phyloP scores from a whole-genome alignment of 2,888 invertebrate genomes.

The Diadegma fenestrale region DNA sequence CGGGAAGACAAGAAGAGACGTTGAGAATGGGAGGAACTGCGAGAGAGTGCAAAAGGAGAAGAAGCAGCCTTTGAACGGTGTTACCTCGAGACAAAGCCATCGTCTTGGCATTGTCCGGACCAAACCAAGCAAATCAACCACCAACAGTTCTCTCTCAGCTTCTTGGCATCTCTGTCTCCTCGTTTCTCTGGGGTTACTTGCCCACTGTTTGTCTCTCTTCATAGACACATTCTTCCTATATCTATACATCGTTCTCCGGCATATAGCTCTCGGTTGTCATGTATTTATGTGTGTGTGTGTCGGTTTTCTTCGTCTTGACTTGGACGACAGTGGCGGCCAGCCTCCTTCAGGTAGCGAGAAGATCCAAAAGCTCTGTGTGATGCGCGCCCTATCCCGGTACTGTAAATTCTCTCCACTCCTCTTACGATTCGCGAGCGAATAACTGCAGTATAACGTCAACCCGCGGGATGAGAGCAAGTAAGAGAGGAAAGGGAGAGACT shows the following conservation, averaged over 20 bases:
- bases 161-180: constrained; percentile 53
- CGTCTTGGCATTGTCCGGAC: constrained; percentile 80
- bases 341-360: constrained; percentile 52
- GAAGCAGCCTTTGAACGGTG: constrained; percentile 78
- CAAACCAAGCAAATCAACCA: constrained; percentile 82
- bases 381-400: constrained; percentile 36
- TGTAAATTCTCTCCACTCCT: constrained; percentile 58
- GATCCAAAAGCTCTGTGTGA: constrained; percentile 14
- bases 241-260: constrained; percentile 20
- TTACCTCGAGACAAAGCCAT: constrained; percentile 82
- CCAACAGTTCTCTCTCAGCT: constrained; percentile 72
- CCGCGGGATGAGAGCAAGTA: neutral
- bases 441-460: constrained; percentile 52
- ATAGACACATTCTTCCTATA: neutral
- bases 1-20: constrained; percentile 21
- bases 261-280: neutral
- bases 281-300: constrained; percentile 7
- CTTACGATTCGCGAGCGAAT: constrained; percentile 34
- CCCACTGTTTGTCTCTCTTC: constrained; percentile 30
- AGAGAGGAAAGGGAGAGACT: constrained; percentile 7
- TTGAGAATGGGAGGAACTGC: constrained; percentile 24
- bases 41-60: constrained; percentile 62
- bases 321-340: constrained; percentile 56
- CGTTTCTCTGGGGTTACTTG: constrained; percentile 40
- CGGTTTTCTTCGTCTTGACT: constrained; percentile 61